Conservation (phyloP, 2,888 invertebrate genomes). For the Geotrupes spiniger region DNA sequence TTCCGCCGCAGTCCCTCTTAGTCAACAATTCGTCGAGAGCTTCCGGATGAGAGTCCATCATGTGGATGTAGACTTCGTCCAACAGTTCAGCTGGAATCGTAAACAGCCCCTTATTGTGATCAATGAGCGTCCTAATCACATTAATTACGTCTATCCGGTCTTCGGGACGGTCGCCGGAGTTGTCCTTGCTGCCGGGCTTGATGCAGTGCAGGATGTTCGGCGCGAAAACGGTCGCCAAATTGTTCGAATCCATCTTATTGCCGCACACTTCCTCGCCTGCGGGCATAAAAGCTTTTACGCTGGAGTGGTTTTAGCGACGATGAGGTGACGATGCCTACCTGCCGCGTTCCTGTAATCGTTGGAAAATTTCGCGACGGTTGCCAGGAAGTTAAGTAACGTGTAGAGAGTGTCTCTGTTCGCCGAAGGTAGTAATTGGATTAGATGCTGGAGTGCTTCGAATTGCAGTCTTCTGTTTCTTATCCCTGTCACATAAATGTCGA, state of each 20-base stretch:
- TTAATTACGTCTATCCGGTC: slow-evolving; percentile 88
- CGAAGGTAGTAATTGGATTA: slow-evolving; percentile 81
- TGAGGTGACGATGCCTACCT: slow-evolving; percentile 35
- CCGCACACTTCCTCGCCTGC: slow-evolving; percentile 64
- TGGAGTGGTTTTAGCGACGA: not conserved
- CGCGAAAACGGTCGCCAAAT: slow-evolving; percentile 90
- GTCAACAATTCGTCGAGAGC: slow-evolving; percentile 68
- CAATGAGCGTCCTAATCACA: slow-evolving; percentile 76
- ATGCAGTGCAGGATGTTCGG: slow-evolving; percentile 87
- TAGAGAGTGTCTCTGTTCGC: slow-evolving; percentile 88
- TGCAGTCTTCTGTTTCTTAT: slow-evolving; percentile 80
- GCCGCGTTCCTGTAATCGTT: slow-evolving; percentile 60
- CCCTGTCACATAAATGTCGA: slow-evolving; percentile 58
- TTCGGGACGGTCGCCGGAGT: slow-evolving; percentile 63
- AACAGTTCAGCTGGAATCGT: slow-evolving; percentile 76
- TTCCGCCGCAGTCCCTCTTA: slow-evolving; percentile 47
- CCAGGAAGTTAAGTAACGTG: slow-evolving; percentile 77
- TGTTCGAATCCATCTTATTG: slow-evolving; percentile 92
- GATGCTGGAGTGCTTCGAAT: slow-evolving; percentile 77
- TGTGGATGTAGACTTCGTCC: slow-evolving; percentile 81
- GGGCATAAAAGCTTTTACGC: slow-evolving; percentile 17
- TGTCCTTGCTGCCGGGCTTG: slow-evolving; percentile 54
- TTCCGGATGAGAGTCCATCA: slow-evolving; percentile 82
- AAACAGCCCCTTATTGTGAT: slow-evolving; percentile 69
- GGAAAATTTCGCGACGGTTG: slow-evolving; percentile 70